Percentiles rank a stretch among this genome's conserved stretches.
phyloP scores from a whole-genome alignment of 2,113 vertebrate species.

The Orycteropus afer region DNA sequence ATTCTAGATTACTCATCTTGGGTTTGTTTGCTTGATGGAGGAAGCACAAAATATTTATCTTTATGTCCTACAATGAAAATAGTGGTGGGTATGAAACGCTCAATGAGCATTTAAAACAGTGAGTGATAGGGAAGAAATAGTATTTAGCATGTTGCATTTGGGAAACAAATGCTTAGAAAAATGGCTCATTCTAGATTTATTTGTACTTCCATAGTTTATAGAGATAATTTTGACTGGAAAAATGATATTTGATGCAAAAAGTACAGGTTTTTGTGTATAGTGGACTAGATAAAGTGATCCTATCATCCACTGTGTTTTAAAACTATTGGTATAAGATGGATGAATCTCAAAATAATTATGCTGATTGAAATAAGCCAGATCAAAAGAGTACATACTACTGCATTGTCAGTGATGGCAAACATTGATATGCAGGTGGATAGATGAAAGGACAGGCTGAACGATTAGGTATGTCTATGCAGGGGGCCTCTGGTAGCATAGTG shows the following conservation, averaged over 20 bases:
- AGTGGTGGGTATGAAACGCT: slow-evolving; percentile 19
- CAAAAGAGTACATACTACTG: background rate
- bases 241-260: slow-evolving; percentile 11
- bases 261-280: background rate
- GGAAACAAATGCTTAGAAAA: slow-evolving; percentile 20
- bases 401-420: too few relatives aligned
- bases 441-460: too few relatives aligned
- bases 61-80: slow-evolving; percentile 52
- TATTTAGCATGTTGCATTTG: background rate
- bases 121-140: background rate
- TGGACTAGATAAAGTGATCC: background rate
- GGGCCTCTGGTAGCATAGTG: too few relatives aligned
- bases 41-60: slow-evolving; percentile 54
- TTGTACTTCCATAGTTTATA: background rate
- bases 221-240: background rate
- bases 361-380: background rate
- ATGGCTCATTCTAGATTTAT: slow-evolving; percentile 11
- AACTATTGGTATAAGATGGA: background rate
- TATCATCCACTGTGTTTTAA: background rate
- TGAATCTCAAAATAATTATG: slow-evolving; percentile 16
- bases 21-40: slow-evolving; percentile 63
- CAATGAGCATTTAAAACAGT: background rate
- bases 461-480: too few relatives aligned
- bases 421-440: too few relatives aligned
- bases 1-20: slow-evolving; percentile 62